Percentiles rank a stretch among this genome's conserved stretches.
phyloP scores from a whole-genome alignment of 2,797 vertebrate species.

The Anabas testudineus region DNA sequence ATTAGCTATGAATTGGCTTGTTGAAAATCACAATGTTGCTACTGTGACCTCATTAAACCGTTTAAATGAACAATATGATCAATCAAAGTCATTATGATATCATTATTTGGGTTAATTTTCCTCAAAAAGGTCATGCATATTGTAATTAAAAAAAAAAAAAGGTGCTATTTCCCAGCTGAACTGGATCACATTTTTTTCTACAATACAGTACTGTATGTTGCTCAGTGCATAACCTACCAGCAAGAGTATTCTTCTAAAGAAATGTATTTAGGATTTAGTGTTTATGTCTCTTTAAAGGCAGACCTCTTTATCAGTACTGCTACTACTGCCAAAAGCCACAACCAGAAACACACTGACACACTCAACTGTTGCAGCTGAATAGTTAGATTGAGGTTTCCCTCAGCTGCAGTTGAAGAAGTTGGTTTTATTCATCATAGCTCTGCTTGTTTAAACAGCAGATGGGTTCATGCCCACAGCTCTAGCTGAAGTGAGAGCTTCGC shows the following conservation, averaged over 20 bases:
- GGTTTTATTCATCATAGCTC: slow-evolving; percentile 48
- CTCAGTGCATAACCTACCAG: background rate
- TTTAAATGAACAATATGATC: background rate
- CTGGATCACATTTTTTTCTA: background rate
- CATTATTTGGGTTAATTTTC: background rate
- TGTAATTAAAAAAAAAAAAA: background rate
- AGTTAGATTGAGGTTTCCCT: slow-evolving; percentile 24
- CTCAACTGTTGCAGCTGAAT: slow-evolving; percentile 28
- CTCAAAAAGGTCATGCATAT: background rate
- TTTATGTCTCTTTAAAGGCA: slow-evolving; percentile 6
- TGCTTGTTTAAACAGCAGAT: slow-evolving; percentile 45
- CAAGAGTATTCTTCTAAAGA: background rate
- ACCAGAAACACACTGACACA: slow-evolving; percentile 7
- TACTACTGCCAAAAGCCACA: slow-evolving; percentile 11
- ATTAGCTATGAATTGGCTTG: background rate
- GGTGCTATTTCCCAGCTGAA: background rate
- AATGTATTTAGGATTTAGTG: background rate
- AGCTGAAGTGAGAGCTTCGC: slow-evolving; percentile 41
- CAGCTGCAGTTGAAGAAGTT: slow-evolving; percentile 52
- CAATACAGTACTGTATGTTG: background rate
- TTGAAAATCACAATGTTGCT: background rate
- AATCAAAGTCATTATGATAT: too few relatives aligned
- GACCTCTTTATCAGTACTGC: background rate
- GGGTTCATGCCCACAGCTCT: slow-evolving; percentile 55
- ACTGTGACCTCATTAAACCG: background rate